A percentile compares a stretch with the other conserved stretches of the same genome.
phyloP scores from a whole-genome alignment of 2,888 invertebrate species.

The Osmoderma eremita region DNA sequence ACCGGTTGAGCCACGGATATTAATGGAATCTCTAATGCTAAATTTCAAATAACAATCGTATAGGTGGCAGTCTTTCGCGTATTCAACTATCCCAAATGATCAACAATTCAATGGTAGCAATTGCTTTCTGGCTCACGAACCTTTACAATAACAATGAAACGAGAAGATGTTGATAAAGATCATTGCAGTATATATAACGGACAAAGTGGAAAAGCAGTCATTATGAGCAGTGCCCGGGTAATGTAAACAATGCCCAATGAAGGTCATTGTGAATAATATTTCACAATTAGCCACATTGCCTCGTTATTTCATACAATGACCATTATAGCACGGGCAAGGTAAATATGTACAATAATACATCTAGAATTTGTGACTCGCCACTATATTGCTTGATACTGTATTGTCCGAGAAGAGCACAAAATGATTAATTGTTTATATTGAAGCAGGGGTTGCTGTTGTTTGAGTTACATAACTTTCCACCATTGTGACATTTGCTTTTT shows the following conservation, averaged over 20 bases:
- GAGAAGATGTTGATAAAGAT: too few relatives aligned
- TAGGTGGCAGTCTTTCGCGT: too few relatives aligned
- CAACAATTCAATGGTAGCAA: too few relatives aligned
- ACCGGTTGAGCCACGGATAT: too few relatives aligned
- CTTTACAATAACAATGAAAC: too few relatives aligned
- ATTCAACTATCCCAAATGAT: too few relatives aligned
- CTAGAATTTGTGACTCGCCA: conserved; percentile 6
- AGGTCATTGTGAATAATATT: conserved; percentile 11
- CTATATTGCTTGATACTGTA: conserved; percentile 7
- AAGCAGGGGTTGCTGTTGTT: conserved; percentile 9
- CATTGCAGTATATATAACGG: conserved; percentile 4
- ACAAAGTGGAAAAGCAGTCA: conserved; percentile 9
- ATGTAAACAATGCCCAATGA: conserved; percentile 12
- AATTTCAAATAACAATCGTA: too few relatives aligned
- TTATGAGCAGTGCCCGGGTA: conserved; percentile 1
- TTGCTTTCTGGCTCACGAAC: too few relatives aligned
- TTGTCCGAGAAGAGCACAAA: too few relatives aligned
- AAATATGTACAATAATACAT: conserved; percentile 10
- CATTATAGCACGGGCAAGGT: conserved; percentile 6
- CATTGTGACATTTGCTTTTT: background rate
- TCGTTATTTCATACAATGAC: conserved; percentile 2
- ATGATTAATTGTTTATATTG: too few relatives aligned
- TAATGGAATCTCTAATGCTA: too few relatives aligned
- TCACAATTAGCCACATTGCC: conserved; percentile 8
- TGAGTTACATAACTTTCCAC: conserved; percentile 4